A percentile compares a stretch with the other conserved stretches of the same genome.
Evolutionary conservation across 2,113 vertebrate species (phyloP).

Genomic region (Leptobrachium ailaonicum): DNA sequence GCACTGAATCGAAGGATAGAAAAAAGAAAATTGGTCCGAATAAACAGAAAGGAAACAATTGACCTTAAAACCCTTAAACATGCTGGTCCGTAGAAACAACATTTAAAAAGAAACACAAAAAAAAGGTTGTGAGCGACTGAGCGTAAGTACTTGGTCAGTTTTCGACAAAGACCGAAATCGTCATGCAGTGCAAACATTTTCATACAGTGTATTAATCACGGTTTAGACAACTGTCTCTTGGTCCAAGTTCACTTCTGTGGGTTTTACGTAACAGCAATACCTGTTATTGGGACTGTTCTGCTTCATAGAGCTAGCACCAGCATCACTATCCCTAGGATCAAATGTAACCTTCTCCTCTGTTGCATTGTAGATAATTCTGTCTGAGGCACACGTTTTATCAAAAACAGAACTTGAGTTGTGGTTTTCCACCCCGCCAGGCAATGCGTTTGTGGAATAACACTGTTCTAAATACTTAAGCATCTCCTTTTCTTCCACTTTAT

Average conservation of each 20-base stretch:
- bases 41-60: slow-evolving; percentile 52
- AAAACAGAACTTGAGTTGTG: slow-evolving; percentile 66
- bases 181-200: slow-evolving; percentile 66
- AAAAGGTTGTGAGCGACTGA: slow-evolving; percentile 55
- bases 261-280: slow-evolving; percentile 80
- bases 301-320: slow-evolving; percentile 71
- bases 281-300: slow-evolving; percentile 71
- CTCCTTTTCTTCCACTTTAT: slow-evolving; percentile 63
- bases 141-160: slow-evolving; percentile 58
- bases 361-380: slow-evolving; percentile 59
- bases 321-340: slow-evolving; percentile 72
- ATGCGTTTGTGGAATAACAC: slow-evolving; percentile 63
- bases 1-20: slow-evolving; percentile 34
- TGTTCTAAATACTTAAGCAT: slow-evolving; percentile 69
- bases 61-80: slow-evolving; percentile 60
- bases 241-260: slow-evolving; percentile 67
- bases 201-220: slow-evolving; percentile 49
- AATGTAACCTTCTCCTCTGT: slow-evolving; percentile 70
- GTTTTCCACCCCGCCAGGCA: slow-evolving; percentile 55
- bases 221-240: slow-evolving; percentile 75
- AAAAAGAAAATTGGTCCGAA: slow-evolving; percentile 23
- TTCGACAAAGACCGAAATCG: slow-evolving; percentile 61
- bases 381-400: slow-evolving; percentile 62
- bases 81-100: slow-evolving; percentile 65
- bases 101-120: slow-evolving; percentile 61